These are phyloP conservation scores for Psephotus haematonotus DNA, from an alignment of 2,113 vertebrate genomes.

Conservation along the genomic window DNA sequence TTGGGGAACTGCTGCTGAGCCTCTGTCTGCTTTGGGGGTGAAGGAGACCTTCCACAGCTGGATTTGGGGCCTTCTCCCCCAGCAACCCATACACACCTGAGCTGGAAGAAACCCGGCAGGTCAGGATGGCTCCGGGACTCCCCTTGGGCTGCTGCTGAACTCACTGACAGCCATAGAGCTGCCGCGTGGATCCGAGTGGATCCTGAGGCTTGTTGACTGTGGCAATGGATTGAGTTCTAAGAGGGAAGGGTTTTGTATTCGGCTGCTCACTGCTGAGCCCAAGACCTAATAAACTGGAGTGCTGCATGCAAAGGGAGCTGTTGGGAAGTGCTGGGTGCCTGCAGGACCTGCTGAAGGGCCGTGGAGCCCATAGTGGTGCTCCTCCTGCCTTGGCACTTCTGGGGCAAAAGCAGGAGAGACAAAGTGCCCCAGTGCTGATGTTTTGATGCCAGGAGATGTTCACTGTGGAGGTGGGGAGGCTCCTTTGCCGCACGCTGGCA, in stretches of 20 bases:
- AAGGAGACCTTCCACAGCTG: not conserved
- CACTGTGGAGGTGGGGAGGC: not conserved
- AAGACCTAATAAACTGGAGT: not conserved
- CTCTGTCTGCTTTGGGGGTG: not conserved
- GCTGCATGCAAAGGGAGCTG: not conserved
- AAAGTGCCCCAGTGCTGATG: not conserved
- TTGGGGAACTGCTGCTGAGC: not conserved
- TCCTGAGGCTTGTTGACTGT: not conserved
- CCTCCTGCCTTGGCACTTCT: fast-evolving
- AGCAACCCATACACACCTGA: not conserved
- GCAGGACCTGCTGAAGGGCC: not conserved
- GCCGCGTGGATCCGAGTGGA: not conserved
- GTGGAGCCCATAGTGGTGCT: fast-evolving
- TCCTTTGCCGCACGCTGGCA: not conserved
- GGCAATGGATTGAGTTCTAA: not conserved
- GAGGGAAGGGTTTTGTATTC: not conserved
- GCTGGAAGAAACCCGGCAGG: not conserved
- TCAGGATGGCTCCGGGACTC: fast-evolving
- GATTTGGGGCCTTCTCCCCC: not conserved
- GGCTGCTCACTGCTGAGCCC: not conserved
- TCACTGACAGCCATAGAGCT: not conserved
- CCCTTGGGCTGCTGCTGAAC: not conserved
- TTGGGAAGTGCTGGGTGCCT: not conserved
- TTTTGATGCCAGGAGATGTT: not conserved
- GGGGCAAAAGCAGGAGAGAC: not conserved